Base-by-base conservation (phyloP, 2,113 vertebrate species). In the Illadopsis cleaveri region DNA sequence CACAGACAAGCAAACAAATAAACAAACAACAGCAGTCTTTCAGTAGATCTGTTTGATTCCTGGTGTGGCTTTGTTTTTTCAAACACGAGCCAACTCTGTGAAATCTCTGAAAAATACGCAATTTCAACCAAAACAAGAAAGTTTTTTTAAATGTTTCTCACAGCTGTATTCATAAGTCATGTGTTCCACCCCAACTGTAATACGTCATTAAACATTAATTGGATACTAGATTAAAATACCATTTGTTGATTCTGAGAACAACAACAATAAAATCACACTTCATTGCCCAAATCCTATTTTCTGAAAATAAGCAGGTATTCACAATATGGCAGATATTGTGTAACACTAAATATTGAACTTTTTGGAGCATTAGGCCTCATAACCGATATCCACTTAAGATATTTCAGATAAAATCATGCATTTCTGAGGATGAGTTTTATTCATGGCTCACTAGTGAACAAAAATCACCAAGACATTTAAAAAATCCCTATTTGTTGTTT, bases 51-150 rank as follows among this genome's bases (percentile, higher is more conserved):
- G 60, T 82, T 89, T 84, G 72, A 86, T 82, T 92, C 84, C 72
- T 76, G 75, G 44, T 47, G 56, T 66, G 72, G 70, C 19, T 57
- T 51, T 68, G 47, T 42, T 31, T 60, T 62, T 69, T 6, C 54
- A 70, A 73, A 92, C 38, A 50, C 66, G 77, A 93, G 65, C 68
- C 6, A 48, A 27, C 47, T 64, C 93, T 95, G 94, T 95, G 86
- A 94, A 96, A 94, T 79, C 33, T 37, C 61, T 60, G 50, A 96
- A 56, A 95, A 86, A 85, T 23, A 94, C 38, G 70, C 93, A 72
- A 90, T 76, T 94, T 86, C 80, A 68, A 89, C 38, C 80, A 89
- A 94, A 95, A 86, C 89, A 91, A 91, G 66, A 66, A 86, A 61
- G 30, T 65, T 91, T 85, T 45, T 82, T 53, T n/a, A 82, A 70